A percentile compares a stretch with the other conserved stretches of the same genome.
Conservation (phyloP, 2,888 invertebrate genomes). For the Drosophila mettleri region DNA sequence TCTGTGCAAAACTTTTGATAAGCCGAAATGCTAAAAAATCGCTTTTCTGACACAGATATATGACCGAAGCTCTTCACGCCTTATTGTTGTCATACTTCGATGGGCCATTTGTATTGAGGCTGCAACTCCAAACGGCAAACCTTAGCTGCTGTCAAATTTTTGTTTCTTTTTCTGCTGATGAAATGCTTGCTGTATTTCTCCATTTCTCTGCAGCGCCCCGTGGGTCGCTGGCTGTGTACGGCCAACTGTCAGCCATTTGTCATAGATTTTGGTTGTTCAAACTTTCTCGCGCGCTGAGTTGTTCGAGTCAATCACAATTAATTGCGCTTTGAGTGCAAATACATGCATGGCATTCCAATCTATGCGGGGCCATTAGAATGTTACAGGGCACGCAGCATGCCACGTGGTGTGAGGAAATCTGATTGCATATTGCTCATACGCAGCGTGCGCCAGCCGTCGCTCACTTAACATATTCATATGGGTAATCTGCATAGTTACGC, state of each 20-base stretch:
- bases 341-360: slow-evolving; percentile 17
- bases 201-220: slow-evolving; percentile 3
- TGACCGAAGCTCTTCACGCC: slow-evolving; percentile 42
- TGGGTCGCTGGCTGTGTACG: slow-evolving; percentile 14
- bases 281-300: slow-evolving; percentile 22
- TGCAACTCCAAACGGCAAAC: slow-evolving; percentile 20
- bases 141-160: slow-evolving; percentile 36
- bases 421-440: slow-evolving; percentile 62
- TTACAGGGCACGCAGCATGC: slow-evolving; percentile 9
- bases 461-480: slow-evolving; percentile 63
- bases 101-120: slow-evolving; percentile 16
- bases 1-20: slow-evolving; percentile 43
- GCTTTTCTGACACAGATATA: slow-evolving; percentile 43
- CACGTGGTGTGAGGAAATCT: slow-evolving; percentile 30
- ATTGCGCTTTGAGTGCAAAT: slow-evolving; percentile 32
- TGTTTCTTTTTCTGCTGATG: slow-evolving; percentile 26
- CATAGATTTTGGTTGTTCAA: slow-evolving; percentile 43
- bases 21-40: slow-evolving; percentile 14
- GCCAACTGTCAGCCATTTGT: slow-evolving; percentile 54
- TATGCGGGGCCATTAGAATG: slow-evolving; percentile 29
- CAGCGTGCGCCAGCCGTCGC: slow-evolving; percentile 36
- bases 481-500: slow-evolving; percentile 41
- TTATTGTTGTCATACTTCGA: slow-evolving; percentile 22
- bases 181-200: slow-evolving; percentile 25
- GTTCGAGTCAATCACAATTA: slow-evolving; percentile 36